These are phyloP conservation scores for Girardia tigrina DNA, from an alignment of 2,888 invertebrate species.

Conservation along the genomic window DNA sequence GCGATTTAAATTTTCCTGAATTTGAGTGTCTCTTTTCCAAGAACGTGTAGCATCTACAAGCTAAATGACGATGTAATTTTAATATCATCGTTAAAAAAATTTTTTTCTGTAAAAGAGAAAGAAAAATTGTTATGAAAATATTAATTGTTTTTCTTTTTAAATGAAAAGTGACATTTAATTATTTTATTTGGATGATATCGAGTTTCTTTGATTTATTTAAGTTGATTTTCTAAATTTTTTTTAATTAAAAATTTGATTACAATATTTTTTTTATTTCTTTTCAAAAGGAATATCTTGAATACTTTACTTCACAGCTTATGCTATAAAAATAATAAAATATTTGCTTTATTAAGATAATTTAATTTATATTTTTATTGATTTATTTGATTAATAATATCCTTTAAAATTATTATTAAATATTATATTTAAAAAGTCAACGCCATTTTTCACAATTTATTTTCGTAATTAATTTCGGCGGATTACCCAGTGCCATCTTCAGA, in stretches of 20 bases:
- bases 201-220: background rate
- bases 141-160: background rate
- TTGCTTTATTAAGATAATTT: no score
- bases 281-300: background rate
- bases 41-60: background rate
- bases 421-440: no score
- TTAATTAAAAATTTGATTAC: background rate
- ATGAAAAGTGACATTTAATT: conserved; percentile 18
- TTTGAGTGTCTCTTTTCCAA: background rate
- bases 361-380: no score
- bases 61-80: background rate
- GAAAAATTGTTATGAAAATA: background rate
- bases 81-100: background rate
- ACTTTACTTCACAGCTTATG: no score
- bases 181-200: background rate
- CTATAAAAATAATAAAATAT: no score
- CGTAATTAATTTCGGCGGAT: background rate
- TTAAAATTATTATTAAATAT: no score
- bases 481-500: no score
- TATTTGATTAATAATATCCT: no score
- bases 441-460: no score
- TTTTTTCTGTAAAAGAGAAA: background rate
- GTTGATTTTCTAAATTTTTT: background rate
- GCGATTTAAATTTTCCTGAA: conserved; percentile 6
- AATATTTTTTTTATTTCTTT: background rate